Conservation (phyloP, 2,113 vertebrate species). For the Trochalopteron elliotii region DNA sequence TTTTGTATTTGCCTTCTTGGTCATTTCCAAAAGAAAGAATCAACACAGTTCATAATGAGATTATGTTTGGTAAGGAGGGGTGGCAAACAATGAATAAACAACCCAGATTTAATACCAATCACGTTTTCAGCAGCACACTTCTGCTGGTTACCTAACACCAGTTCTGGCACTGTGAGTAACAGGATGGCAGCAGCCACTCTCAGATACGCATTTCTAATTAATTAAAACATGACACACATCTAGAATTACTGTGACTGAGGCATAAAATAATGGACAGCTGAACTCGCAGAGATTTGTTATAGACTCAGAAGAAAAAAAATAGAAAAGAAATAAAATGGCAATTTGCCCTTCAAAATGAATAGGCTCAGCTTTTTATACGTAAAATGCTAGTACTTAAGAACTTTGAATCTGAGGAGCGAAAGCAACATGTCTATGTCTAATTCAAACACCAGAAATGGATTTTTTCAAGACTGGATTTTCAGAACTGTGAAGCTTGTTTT, state of each 20-base stretch:
- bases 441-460: background rate
- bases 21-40: slow-evolving; percentile 16
- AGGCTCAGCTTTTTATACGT: background rate
- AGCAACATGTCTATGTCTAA: background rate
- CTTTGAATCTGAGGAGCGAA: background rate
- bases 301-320: background rate
- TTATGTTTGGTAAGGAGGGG: slow-evolving; percentile 16
- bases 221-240: background rate
- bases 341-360: background rate
- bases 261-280: slow-evolving; percentile 5
- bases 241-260: background rate
- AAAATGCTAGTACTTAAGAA: background rate
- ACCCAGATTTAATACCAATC: background rate
- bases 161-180: background rate
- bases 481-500: background rate
- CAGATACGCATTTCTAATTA: background rate
- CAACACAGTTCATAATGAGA: slow-evolving; percentile 1
- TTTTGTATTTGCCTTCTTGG: background rate
- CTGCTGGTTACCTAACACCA: background rate
- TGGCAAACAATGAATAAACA: slow-evolving; percentile 26
- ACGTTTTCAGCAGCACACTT: background rate
- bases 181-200: background rate
- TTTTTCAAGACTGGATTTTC: background rate
- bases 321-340: background rate
- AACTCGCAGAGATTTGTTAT: background rate